phyloP scores from a whole-genome alignment of 2,888 invertebrate species.

The Pachliopta kotzebuea region DNA sequence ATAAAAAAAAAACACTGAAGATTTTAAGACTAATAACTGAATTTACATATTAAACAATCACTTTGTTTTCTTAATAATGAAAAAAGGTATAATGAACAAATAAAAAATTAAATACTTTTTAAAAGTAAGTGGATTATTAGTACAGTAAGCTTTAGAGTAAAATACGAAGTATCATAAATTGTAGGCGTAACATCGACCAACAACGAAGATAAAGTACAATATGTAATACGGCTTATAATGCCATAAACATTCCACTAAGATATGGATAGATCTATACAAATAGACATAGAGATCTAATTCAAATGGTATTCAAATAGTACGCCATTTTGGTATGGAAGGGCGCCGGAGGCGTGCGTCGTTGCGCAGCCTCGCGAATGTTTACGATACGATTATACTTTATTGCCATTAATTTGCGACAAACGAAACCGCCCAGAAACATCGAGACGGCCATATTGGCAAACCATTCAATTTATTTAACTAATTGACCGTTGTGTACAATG shows the following conservation, averaged over 20 bases:
- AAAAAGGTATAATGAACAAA: no score
- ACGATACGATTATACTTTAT: conserved; percentile 76
- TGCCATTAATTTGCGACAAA: conserved; percentile 76
- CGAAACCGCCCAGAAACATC: conserved; percentile 66
- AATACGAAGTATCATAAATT: background rate
- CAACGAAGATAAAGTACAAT: conserved; percentile 4
- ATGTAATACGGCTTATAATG: conserved; percentile 11
- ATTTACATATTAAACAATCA: no score
- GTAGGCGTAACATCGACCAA: conserved; percentile 11
- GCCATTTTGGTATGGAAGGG: conserved; percentile 58
- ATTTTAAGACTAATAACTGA: no score
- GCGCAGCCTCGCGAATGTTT: conserved; percentile 53
- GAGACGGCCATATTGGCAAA: conserved; percentile 56
- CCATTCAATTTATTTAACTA: conserved; percentile 53
- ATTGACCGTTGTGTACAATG: conserved; percentile 33
- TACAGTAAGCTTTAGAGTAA: background rate
- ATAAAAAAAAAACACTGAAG: no score
- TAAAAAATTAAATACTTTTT: no score
- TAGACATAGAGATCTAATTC: conserved; percentile 31
- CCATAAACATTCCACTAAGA: conserved; percentile 11
- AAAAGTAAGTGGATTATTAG: background rate
- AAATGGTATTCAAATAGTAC: conserved; percentile 47
- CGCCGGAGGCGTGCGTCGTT: conserved; percentile 52
- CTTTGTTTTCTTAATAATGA: no score
- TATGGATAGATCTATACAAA: conserved; percentile 16